Base-by-base conservation (phyloP, 1,140 invertebrate species). In the Macrotrachela quadricornifera region DNA sequence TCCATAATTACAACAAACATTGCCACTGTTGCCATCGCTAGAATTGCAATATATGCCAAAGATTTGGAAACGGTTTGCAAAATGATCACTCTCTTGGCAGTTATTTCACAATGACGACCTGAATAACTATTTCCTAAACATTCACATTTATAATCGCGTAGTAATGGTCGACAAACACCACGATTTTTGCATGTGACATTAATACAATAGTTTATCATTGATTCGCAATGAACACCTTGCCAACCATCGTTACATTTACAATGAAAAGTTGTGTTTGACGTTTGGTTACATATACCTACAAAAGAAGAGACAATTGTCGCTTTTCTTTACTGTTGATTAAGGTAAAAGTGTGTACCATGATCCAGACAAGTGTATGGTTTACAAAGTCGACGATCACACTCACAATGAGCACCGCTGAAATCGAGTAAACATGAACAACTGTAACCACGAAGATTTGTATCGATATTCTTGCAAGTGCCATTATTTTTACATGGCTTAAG, bases 351-450 rank as follows among this genome's bases (percentile, higher is more conserved):
- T 12, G 51, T 47, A 11, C 51, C 51, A 18, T 53, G 39, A 17
- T 59, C 58, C 8, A 49, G 43, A 46, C 54, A 57, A 8, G 49
- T 54, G 40, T 18, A 50, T 50, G 53, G 56, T 1, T 49, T 47
- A 39, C 54, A 57, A 14, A 21, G 16, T 38, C 44, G 46, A 18
- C 21, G 45, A 51, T 57, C 56, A 13, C 46, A n/a, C 39, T 47
- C n/a, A 46, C 51, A 53, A 10, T 8, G 16, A 10, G 37, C 2
- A 15, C 51, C 51, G 30, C 0, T 43, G 40, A 47, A 53, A 58
- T 61, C 60, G 30, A 57, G 57, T 12, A 44, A 18, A 56, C 63
- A 64, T 39, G 51, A 51, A 47, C 63, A 64, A 30, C 2, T 30
- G 8, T 4, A 30, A 4, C 21, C 21, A 8, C 2, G 21, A 30